Evolutionary conservation across 2,888 invertebrate genomes (phyloP).

Genomic region (Caenorhabditis sp.): DNA sequence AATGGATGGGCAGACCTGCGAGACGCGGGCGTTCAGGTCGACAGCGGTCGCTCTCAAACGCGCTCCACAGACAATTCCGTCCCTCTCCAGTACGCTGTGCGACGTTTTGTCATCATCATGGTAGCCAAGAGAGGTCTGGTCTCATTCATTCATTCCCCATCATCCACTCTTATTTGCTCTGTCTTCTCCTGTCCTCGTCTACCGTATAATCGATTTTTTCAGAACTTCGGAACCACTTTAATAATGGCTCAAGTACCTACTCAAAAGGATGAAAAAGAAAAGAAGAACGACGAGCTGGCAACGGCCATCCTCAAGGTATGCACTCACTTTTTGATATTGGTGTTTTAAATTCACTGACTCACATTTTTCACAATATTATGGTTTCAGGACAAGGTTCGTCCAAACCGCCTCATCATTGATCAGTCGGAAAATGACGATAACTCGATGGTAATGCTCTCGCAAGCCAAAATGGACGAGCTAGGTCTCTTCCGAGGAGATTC

Average conservation of each 20-base stretch:
- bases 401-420: conserved; percentile 59
- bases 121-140: neutral
- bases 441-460: conserved; percentile 95
- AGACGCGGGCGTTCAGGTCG: too few species aligned
- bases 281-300: conserved; percentile 86
- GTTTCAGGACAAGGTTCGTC: conserved; percentile 44
- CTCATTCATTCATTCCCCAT: too few species aligned
- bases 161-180: too few species aligned
- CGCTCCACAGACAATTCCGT: conserved; percentile 9
- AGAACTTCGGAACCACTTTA: too few species aligned
- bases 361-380: too few species aligned
- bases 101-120: neutral
- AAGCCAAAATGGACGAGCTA: conserved; percentile 98
- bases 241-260: conserved; percentile 43
- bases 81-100: too few species aligned
- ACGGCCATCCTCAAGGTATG: conserved; percentile 98
- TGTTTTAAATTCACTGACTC: neutral
- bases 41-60: too few species aligned
- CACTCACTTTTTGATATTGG: neutral
- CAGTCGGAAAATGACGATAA: conserved; percentile 91
- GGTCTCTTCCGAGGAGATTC: conserved; percentile 98
- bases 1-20: too few species aligned
- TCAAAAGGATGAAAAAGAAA: conserved; percentile 65
- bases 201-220: too few species aligned
- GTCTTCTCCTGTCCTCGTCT: too few species aligned